Conservation (phyloP, 2,797 vertebrate genomes). For the Urosaurus nigricauda region DNA sequence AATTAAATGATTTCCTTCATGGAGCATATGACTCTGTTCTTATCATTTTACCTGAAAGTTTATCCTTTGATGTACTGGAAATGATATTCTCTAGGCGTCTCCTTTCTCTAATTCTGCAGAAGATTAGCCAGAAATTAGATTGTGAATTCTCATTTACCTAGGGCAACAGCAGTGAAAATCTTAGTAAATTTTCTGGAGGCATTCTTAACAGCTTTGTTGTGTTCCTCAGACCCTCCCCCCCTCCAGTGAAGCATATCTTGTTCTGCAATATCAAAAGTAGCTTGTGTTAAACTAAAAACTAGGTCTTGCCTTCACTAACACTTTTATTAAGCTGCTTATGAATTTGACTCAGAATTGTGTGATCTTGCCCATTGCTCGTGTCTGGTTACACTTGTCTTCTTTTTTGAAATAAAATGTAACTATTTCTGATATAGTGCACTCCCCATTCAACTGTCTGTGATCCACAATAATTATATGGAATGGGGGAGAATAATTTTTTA, state of each 20-base stretch:
- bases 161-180: background rate
- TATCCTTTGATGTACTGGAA: conserved; percentile 13
- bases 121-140: conserved; percentile 24
- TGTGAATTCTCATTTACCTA: background rate
- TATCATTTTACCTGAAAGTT: conserved; percentile 6
- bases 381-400: background rate
- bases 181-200: background rate
- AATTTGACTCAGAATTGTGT: background rate
- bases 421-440: background rate
- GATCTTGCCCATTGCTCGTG: background rate
- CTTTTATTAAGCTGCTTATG: background rate
- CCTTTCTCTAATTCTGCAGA: conserved; percentile 36
- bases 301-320: background rate
- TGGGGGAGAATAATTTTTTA: too few relatives aligned
- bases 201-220: background rate
- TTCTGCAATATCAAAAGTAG: background rate
- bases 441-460: background rate
- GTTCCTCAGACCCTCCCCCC: background rate
- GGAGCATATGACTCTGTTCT: background rate
- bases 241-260: background rate
- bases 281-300: background rate
- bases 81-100: conserved; percentile 2
- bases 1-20: conserved; percentile 6
- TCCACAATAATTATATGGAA: background rate
- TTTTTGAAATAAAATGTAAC: background rate